Percentiles rank a stretch among this genome's conserved stretches.
These are phyloP conservation scores for Babylonia areolata DNA, from an alignment of 1,140 invertebrate genomes.

Conservation along the genomic window DNA sequence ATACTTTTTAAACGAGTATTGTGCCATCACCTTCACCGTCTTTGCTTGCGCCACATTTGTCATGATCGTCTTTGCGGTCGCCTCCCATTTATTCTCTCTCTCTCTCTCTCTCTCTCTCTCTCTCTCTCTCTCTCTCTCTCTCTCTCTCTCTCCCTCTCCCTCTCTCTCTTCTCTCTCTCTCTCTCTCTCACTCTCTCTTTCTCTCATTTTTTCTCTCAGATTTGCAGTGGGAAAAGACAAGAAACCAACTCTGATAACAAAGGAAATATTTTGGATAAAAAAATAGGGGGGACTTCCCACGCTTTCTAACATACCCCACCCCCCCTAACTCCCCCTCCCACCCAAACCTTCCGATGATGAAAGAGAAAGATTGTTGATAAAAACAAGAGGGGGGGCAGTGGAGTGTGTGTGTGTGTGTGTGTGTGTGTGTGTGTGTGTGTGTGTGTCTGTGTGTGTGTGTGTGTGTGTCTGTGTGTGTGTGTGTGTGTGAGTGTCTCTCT, in stretches of 20 bases:
- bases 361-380: background rate
- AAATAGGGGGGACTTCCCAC: too few relatives aligned
- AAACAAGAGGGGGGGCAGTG: too few relatives aligned
- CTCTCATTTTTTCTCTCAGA: background rate
- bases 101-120: background rate
- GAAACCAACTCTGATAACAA: too few relatives aligned
- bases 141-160: conserved; percentile 2
- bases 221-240: too few relatives aligned
- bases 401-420: background rate
- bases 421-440: too few relatives aligned
- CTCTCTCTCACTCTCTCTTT: conserved; percentile 1
- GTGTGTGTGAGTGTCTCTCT: background rate
- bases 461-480: background rate
- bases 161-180: background rate
- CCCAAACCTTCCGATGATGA: background rate
- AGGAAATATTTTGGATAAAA: too few relatives aligned
- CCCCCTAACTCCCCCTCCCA: background rate
- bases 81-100: background rate
- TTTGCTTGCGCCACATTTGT: too few relatives aligned
- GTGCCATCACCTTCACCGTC: too few relatives aligned
- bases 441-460: background rate
- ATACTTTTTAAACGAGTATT: too few relatives aligned
- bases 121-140: background rate
- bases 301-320: too few relatives aligned
- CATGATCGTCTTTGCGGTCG: too few relatives aligned